A percentile compares a stretch with the other conserved stretches of the same genome.
Conservation (phyloP, 1,140 invertebrate genomes). For the Onthophagus taurus region DNA sequence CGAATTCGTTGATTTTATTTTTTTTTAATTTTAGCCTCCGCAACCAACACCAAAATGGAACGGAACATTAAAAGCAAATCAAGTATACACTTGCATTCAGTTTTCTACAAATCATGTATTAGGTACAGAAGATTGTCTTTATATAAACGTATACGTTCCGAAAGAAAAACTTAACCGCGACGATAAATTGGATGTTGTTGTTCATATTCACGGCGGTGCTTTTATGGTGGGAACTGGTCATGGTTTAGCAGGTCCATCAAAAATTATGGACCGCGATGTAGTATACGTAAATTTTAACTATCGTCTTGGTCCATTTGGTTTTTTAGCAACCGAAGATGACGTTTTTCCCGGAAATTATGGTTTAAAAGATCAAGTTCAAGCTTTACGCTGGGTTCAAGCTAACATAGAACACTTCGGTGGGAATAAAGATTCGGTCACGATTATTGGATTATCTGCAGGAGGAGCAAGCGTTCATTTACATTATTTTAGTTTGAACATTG, state of each 20-base stretch:
- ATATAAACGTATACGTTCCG: conserved; percentile 59
- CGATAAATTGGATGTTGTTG: conserved; percentile 38
- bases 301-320: conserved; percentile 43
- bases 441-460: conserved; percentile 23
- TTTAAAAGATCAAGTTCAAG: conserved; percentile 20
- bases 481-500: conserved; percentile 38
- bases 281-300: conserved; percentile 54
- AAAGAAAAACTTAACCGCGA: conserved; percentile 12
- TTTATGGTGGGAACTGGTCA: conserved; percentile 37
- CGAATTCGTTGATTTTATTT: not conserved
- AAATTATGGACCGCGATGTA: conserved; percentile 46
- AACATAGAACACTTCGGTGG: conserved; percentile 24
- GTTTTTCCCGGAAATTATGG: conserved; percentile 19
- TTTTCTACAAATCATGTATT: conserved; percentile 4
- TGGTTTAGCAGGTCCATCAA: not conserved
- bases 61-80: conserved; percentile 39
- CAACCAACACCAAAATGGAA: conserved; percentile 6
- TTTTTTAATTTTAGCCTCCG: not conserved
- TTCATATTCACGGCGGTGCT: conserved; percentile 48
- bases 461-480: conserved; percentile 50
- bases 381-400: conserved; percentile 21
- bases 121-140: conserved; percentile 59
- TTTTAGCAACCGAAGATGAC: conserved; percentile 15
- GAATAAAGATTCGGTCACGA: conserved; percentile 19
- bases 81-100: not conserved